Percentiles rank a stretch among this genome's conserved stretches.
Evolutionary conservation across 2,113 vertebrate species (phyloP).

Genomic region (Cromileptes altivelis): DNA sequence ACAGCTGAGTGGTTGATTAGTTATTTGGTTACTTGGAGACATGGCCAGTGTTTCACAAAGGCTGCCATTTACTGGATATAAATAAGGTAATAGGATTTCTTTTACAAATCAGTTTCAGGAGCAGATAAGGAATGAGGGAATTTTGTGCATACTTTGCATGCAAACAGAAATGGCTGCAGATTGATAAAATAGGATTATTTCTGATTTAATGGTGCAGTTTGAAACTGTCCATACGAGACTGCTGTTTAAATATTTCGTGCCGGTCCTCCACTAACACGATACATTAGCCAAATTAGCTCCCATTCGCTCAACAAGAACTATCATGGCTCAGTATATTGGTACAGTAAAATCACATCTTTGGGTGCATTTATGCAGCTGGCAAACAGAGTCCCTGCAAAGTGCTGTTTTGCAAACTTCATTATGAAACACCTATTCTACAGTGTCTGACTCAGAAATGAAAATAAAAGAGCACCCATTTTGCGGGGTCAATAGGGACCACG

Average conservation of each 20-base stretch:
- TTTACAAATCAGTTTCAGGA: slow-evolving; percentile 48
- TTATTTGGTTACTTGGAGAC: slow-evolving; percentile 74
- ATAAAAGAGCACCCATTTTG: slow-evolving; percentile 60
- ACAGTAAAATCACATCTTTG: slow-evolving; percentile 61
- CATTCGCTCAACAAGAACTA: slow-evolving; percentile 53
- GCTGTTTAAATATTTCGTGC: slow-evolving; percentile 51
- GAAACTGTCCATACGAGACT: slow-evolving; percentile 38
- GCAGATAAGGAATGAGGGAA: slow-evolving; percentile 59
- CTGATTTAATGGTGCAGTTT: slow-evolving; percentile 53
- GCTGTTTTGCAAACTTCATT: slow-evolving; percentile 73
- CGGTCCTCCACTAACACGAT: slow-evolving; percentile 34
- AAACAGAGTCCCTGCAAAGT: slow-evolving; percentile 56
- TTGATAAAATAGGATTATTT: slow-evolving; percentile 64
- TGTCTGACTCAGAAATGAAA: slow-evolving; percentile 69
- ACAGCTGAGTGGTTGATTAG: slow-evolving; percentile 73
- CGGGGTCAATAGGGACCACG: slow-evolving; percentile 65
- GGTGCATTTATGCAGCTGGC: slow-evolving; percentile 69
- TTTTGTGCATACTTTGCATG: slow-evolving; percentile 51
- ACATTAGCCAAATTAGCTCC: slow-evolving; percentile 66
- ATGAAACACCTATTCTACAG: slow-evolving; percentile 65
- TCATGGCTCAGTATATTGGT: slow-evolving; percentile 45
- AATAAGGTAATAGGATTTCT: slow-evolving; percentile 73
- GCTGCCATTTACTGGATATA: slow-evolving; percentile 66
- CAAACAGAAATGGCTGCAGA: slow-evolving; percentile 44
- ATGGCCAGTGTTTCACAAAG: slow-evolving; percentile 65